Percentiles rank a stretch among this genome's conserved stretches.
These are phyloP conservation scores for Asobara japonica DNA, from an alignment of 1,140 invertebrate genomes.

Conservation along the genomic window DNA sequence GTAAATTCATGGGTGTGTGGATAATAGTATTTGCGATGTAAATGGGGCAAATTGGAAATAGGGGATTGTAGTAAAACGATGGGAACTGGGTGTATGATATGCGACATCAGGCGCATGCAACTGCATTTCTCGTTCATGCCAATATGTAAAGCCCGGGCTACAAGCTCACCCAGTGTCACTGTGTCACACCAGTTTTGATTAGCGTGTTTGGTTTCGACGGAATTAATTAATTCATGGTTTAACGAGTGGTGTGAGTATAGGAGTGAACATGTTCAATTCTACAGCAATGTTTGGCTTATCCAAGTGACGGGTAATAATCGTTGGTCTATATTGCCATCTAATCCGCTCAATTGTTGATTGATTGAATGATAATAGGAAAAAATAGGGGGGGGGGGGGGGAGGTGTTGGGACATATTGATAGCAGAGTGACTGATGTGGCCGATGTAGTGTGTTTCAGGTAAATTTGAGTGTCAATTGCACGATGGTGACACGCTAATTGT, in stretches of 20 bases:
- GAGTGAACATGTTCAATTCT: neutral
- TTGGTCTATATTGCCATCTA: neutral
- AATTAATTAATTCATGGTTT: conserved; percentile 28
- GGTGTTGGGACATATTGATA: neutral
- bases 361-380: too few species aligned
- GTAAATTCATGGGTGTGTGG: neutral
- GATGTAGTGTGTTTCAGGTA: neutral
- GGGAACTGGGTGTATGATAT: neutral
- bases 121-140: neutral
- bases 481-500: neutral
- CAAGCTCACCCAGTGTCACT: neutral
- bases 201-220: conserved; percentile 20
- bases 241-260: neutral
- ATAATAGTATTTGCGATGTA: neutral
- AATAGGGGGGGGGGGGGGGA: too few species aligned
- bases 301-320: neutral
- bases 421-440: neutral
- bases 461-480: neutral
- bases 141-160: neutral
- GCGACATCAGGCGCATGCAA: neutral
- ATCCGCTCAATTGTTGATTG: neutral
- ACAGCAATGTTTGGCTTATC: neutral
- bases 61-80: neutral
- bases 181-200: conserved; percentile 29
- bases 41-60: neutral